phyloP scores from a whole-genome alignment of 2,888 invertebrate species.

The Lampropteryx suffumata region DNA sequence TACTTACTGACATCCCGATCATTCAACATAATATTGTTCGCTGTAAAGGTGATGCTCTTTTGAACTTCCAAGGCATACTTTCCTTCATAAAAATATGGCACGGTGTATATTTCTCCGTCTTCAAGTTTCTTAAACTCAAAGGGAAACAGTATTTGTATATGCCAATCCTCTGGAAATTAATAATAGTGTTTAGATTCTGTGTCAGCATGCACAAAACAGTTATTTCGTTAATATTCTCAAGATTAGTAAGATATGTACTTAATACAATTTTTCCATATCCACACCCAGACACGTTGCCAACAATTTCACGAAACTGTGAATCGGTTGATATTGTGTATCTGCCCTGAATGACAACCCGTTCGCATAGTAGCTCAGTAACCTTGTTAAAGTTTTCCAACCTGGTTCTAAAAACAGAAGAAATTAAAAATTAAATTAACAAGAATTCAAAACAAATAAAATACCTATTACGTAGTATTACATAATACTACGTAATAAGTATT shows the following conservation, averaged over 20 bases:
- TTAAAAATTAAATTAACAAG: no score
- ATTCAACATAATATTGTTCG: conserved; percentile 13
- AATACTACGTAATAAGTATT: no score
- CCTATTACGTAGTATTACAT: no score
- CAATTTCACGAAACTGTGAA: conserved; percentile 8
- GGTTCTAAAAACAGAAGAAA: conserved; percentile 18
- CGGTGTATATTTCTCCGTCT: conserved; percentile 22
- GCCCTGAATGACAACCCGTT: conserved; percentile 20
- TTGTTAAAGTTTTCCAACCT: conserved; percentile 17
- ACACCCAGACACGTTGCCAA: conserved; percentile 15
- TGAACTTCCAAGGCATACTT: conserved; percentile 9
- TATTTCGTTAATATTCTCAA: no score
- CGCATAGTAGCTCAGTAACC: conserved; percentile 22
- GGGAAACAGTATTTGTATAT: conserved; percentile 19
- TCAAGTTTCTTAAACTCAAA: conserved; percentile 16
- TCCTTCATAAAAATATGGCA: conserved; percentile 18
- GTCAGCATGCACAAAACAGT: no score
- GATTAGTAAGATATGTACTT: conserved; percentile 8
- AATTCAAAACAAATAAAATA: no score
- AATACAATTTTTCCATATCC: conserved; percentile 24
- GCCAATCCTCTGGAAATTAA: conserved; percentile 27
- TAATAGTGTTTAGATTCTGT: no score
- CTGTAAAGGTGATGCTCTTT: conserved; percentile 16
- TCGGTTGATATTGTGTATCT: conserved; percentile 14
- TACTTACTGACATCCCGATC: conserved; percentile 27